A percentile compares a stretch with the other conserved stretches of the same genome.
phyloP scores from a whole-genome alignment of 1,140 invertebrate genomes.

The Campodea augens region DNA sequence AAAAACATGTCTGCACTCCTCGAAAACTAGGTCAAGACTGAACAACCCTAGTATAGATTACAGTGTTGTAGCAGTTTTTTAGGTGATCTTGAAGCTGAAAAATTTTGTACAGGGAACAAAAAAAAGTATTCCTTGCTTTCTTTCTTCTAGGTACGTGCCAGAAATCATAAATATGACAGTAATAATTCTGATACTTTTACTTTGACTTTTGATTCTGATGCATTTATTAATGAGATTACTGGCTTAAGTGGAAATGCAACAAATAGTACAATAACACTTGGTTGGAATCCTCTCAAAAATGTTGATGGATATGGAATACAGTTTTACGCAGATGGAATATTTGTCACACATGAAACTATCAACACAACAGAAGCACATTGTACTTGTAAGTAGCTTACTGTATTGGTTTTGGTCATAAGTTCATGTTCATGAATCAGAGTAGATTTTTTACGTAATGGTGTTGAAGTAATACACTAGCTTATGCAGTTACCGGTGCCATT shows the following conservation, averaged over 20 bases:
- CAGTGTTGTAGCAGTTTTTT: no score
- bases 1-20: no score
- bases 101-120: no score
- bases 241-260: constrained; percentile 35
- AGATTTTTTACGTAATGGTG: no score
- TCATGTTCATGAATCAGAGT: no score
- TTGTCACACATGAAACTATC: background rate
- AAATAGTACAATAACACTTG: constrained; percentile 30
- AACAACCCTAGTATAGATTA: no score
- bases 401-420: background rate
- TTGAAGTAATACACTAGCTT: no score
- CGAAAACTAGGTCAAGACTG: no score
- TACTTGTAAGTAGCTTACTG: background rate
- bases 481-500: no score
- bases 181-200: constrained; percentile 27
- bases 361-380: background rate
- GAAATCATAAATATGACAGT: constrained; percentile 36
- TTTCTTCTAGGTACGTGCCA: constrained; percentile 37
- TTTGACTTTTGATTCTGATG: constrained; percentile 36
- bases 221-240: constrained; percentile 36
- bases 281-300: constrained; percentile 36
- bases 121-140: constrained; percentile 10
- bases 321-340: constrained; percentile 21
- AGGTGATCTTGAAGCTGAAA: no score
- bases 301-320: constrained; percentile 40